These are phyloP conservation scores for Lophotriccus pileatus DNA, from an alignment of 2,797 vertebrate species.

Conservation along the genomic window DNA sequence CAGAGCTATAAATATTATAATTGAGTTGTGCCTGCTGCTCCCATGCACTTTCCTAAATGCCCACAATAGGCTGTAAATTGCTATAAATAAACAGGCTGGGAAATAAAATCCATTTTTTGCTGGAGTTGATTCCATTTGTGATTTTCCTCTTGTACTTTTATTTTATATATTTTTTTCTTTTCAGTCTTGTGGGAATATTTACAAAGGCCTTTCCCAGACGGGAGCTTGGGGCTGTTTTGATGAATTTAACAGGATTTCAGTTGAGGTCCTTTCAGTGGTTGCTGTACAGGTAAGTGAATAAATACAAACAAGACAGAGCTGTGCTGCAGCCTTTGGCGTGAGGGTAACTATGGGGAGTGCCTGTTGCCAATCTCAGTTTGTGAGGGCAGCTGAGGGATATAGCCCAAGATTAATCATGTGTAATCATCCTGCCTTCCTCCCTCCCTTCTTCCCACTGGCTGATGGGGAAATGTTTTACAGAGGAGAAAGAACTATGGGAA, in stretches of 20 bases:
- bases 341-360: background rate
- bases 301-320: background rate
- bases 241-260: constrained; percentile 96
- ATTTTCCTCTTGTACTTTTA: constrained; percentile 32
- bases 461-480: background rate
- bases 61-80: constrained; percentile 10
- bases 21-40: constrained; percentile 19
- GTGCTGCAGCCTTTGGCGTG: background rate
- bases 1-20: constrained; percentile 27
- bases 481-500: background rate
- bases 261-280: constrained; percentile 96
- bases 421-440: too few relatives aligned
- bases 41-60: background rate
- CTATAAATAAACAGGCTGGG: constrained; percentile 30
- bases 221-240: constrained; percentile 99
- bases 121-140: background rate
- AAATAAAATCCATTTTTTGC: background rate
- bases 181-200: constrained; percentile 97
- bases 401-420: background rate
- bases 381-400: background rate
- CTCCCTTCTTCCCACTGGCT: background rate
- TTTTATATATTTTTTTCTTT: background rate
- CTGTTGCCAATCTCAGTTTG: background rate
- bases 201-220: constrained; percentile 95
- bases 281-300: constrained; percentile 88